phyloP scores from a whole-genome alignment of 2,113 vertebrate genomes.

The Hyperopisus bebe region DNA sequence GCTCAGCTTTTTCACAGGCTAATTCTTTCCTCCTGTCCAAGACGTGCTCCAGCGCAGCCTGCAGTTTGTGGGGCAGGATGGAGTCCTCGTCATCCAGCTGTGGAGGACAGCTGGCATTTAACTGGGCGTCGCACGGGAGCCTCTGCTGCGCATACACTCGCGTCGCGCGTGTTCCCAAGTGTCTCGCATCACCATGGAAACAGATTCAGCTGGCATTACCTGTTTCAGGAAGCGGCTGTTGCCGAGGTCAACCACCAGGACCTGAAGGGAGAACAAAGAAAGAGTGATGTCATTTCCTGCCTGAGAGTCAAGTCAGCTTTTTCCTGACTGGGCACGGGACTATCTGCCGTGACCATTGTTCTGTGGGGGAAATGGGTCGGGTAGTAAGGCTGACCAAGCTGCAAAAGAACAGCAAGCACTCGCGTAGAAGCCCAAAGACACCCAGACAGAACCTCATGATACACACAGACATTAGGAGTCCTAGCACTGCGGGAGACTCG shows the following conservation, averaged over 20 bases:
- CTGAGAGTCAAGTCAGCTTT: conserved; percentile 54
- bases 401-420: conserved; percentile 16
- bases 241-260: conserved; percentile 89
- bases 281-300: conserved; percentile 52
- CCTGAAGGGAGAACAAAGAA: conserved; percentile 57
- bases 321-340: conserved; percentile 26
- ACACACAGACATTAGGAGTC: conserved; percentile 5
- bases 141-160: background rate
- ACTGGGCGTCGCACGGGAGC: background rate
- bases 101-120: background rate
- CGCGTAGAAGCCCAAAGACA: background rate
- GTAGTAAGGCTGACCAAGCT: conserved; percentile 17
- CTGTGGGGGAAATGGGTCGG: conserved; percentile 28
- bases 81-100: conserved; percentile 95
- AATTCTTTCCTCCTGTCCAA: conserved; percentile 85
- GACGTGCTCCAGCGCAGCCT: conserved; percentile 82
- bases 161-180: background rate
- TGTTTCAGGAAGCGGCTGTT: conserved; percentile 87
- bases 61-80: conserved; percentile 90
- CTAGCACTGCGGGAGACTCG: conserved; percentile 44
- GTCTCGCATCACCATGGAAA: background rate
- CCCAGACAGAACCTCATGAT: background rate
- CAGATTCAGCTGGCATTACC: conserved; percentile 51
- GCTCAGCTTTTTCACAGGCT: conserved; percentile 72
- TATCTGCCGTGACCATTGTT: conserved; percentile 35